Conservation (phyloP, 2,797 vertebrate genomes). For the Decapterus maruadsi region DNA sequence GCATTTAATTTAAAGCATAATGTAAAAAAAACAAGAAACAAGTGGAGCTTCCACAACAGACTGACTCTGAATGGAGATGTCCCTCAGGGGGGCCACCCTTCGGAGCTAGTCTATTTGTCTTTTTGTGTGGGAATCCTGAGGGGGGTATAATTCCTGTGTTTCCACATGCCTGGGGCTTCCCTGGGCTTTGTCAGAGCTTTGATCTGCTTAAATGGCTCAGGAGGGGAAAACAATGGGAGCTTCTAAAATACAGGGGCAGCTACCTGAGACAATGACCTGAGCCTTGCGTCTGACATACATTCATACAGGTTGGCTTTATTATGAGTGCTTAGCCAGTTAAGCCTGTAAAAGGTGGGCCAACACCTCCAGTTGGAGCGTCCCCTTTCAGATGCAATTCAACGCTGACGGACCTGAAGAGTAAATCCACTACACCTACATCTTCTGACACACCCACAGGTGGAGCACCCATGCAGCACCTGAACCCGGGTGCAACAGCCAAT, state of each 20-base stretch:
- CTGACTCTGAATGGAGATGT: constrained; percentile 70
- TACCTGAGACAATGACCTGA: constrained; percentile 83
- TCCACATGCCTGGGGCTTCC: constrained; percentile 80
- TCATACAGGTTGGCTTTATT: constrained; percentile 78
- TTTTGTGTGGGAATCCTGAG: constrained; percentile 78
- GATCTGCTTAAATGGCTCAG: constrained; percentile 86
- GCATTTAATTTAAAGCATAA: constrained; percentile 67
- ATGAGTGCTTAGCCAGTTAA: constrained; percentile 80
- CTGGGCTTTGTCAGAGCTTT: constrained; percentile 82
- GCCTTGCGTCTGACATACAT: constrained; percentile 77
- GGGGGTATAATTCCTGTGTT: constrained; percentile 76
- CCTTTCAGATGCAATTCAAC: constrained; percentile 80
- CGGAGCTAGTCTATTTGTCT: constrained; percentile 77
- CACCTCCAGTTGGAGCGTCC: constrained; percentile 74
- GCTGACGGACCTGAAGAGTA: constrained; percentile 70
- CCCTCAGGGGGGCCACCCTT: constrained; percentile 77
- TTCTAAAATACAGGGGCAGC: constrained; percentile 79
- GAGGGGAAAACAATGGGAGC: constrained; percentile 80
- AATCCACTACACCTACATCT: constrained; percentile 69
- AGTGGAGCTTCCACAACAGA: constrained; percentile 70
- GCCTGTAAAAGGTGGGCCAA: constrained; percentile 74
- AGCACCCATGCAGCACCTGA: constrained; percentile 36
- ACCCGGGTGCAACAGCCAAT: not conserved
- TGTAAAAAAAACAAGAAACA: constrained; percentile 48
- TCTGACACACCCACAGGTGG: constrained; percentile 64